Percentiles rank a stretch among this genome's conserved stretches.
These are phyloP conservation scores for Chiridota heheva DNA, from an alignment of 35 echinoderm and acorn worm species.

Conservation along the genomic window DNA sequence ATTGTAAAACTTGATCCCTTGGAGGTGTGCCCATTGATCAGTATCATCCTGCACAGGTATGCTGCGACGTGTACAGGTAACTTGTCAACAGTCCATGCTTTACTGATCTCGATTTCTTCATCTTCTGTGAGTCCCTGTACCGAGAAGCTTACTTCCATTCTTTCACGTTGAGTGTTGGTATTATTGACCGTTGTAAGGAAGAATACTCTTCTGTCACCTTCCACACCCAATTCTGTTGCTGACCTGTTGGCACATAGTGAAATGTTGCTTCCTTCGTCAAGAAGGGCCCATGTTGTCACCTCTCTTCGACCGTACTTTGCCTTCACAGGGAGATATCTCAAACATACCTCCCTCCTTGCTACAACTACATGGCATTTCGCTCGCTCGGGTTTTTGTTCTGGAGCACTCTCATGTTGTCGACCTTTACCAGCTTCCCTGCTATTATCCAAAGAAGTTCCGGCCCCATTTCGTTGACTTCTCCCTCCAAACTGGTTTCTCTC, in stretches of 20 bases:
- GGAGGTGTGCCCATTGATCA: conserved; percentile 33
- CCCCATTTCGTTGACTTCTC: conserved; percentile 34
- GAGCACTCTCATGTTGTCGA: too few relatives aligned
- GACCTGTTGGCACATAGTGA: conserved; percentile 45
- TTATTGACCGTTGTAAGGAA: conserved; percentile 22
- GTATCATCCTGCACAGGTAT: conserved; percentile 28
- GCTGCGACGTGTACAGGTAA: conserved; percentile 28
- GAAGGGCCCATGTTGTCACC: conserved; percentile 43
- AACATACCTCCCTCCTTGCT: conserved; percentile 5
- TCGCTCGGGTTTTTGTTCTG: too few relatives aligned
- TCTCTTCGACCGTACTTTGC: not conserved
- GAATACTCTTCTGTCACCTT: conserved; percentile 12
- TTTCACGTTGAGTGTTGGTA: not conserved
- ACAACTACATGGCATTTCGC: not conserved
- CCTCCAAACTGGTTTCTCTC: not conserved
- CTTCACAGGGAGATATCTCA: conserved; percentile 28
- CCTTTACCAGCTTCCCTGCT: too few relatives aligned
- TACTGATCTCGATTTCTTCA: conserved; percentile 19
- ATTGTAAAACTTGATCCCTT: conserved; percentile 24
- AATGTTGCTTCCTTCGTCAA: conserved; percentile 53
- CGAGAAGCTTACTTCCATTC: conserved; percentile 13
- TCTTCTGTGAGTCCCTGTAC: not conserved
- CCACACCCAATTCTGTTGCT: conserved; percentile 20
- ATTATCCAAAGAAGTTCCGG: too few relatives aligned
- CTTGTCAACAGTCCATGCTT: conserved; percentile 35